Conservation (phyloP, 2,888 invertebrate genomes). For the Nemoura dubitans region DNA sequence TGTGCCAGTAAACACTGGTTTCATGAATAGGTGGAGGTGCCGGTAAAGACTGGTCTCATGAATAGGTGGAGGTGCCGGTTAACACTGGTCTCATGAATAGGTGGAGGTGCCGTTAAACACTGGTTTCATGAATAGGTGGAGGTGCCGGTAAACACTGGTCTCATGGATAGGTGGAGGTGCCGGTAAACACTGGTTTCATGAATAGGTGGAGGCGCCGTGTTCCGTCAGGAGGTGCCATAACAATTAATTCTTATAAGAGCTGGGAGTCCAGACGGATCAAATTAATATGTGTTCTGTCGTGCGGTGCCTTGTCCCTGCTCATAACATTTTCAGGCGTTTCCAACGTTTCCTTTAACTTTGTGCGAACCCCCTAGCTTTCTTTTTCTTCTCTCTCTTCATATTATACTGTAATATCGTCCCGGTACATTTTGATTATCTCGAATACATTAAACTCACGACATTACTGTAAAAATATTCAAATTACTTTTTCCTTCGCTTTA, state of each 20-base stretch:
- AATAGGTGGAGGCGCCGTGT: background rate
- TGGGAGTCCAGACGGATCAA: background rate
- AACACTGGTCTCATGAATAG: no score
- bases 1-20: no score
- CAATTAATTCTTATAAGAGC: background rate
- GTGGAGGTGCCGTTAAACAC: no score
- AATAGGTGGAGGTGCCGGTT: no score
- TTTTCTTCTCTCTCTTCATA: background rate
- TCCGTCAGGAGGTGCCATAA: background rate
- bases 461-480: constrained; percentile 26
- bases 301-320: background rate
- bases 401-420: constrained; percentile 7
- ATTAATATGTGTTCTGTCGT: background rate
- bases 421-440: constrained; percentile 20
- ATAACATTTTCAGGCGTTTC: background rate
- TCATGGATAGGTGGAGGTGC: no score
- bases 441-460: constrained; percentile 16
- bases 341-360: background rate
- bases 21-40: no score
- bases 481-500: constrained; percentile 8
- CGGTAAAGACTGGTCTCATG: no score
- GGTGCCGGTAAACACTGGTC: no score
- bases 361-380: background rate
- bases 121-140: no score
- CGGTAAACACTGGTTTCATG: no score